phyloP scores from a whole-genome alignment of 1,140 invertebrate genomes.

The Copidosoma floridanum region DNA sequence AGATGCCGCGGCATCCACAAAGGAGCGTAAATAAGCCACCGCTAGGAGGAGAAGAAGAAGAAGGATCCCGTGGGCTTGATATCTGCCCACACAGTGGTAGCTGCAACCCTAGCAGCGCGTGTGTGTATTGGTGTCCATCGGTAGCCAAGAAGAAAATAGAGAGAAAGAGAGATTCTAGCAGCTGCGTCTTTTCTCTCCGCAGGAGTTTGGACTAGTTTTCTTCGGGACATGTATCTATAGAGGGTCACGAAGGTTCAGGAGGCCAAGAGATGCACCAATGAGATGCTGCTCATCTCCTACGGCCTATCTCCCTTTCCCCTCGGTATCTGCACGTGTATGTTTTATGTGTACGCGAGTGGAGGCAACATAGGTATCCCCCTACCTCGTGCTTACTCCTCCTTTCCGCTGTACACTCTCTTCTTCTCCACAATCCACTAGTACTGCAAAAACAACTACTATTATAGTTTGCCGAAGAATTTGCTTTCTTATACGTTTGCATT shows the following conservation, averaged over 20 bases:
- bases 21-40: neutral
- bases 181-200: slow-evolving; percentile 1
- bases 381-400: too few species aligned
- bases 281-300: slow-evolving; percentile 11
- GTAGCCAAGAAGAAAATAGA: neutral
- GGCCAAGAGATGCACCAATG: slow-evolving; percentile 35
- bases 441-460: too few species aligned
- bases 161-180: too few species aligned
- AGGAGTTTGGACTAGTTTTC: slow-evolving; percentile 41
- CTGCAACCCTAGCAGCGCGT: too few species aligned
- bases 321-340: neutral
- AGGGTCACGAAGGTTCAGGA: slow-evolving; percentile 39
- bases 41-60: neutral
- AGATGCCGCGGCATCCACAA: slow-evolving; percentile 2
- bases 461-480: too few species aligned
- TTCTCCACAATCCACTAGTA: too few species aligned
- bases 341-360: too few species aligned
- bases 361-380: too few species aligned
- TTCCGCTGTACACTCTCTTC: too few species aligned
- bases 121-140: neutral
- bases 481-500: too few species aligned
- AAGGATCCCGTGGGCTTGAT: neutral
- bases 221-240: slow-evolving; percentile 24
- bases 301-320: neutral
- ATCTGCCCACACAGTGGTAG: neutral